Evolutionary conservation across 2,113 vertebrate genomes (phyloP), one percentile per base, ranked within the genome.

Genomic region (Phoenicopterus ruber): DNA sequence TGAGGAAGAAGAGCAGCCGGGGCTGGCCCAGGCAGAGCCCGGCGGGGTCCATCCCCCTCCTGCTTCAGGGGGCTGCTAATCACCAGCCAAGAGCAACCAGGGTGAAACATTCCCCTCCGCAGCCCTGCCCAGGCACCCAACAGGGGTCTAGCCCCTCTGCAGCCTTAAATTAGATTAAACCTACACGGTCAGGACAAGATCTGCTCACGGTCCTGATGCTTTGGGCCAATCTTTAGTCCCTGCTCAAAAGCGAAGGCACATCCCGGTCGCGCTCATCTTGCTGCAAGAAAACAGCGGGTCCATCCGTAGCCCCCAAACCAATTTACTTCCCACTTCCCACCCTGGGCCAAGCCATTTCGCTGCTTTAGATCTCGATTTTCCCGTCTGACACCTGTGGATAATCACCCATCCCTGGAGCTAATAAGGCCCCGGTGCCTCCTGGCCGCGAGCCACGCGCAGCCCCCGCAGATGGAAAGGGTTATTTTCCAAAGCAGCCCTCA

Each of bases 181-280:
- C 14, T 52, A 1, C 1, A 0, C 0, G 2, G 4, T 18, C 32
- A 65, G 79, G 36, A 10, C 62, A 29, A 52, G 71, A 50, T 21
- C 38, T 21, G 2, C 46, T 73, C 34, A 9, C 0, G 1, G 10
- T n/a, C 47, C 50, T 15, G 57, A 5, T 22, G 46, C 34, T 66
- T 8, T n/a, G 66, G 40, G 46, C 17, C 17, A 26, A 5, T 4
- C 42, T 62, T 87, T 12, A 42, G 34, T 16, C 34, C 17, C 15
- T 19, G 36, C 85, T 69, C 34, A 11, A 15, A 76, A 42, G 65
- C 9, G 2, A 17, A 69, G 61, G 21, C 15, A 6, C n/a, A 13
- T 32, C 58, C 40, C 34, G 1, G 1, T 29, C 1, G 11, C 15
- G 6, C 20, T 19, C 72, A 31, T 19, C 26, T 19, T 42, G 49